phyloP scores from a whole-genome alignment of 2,797 vertebrate species.

The Emydoidea blandingii region DNA sequence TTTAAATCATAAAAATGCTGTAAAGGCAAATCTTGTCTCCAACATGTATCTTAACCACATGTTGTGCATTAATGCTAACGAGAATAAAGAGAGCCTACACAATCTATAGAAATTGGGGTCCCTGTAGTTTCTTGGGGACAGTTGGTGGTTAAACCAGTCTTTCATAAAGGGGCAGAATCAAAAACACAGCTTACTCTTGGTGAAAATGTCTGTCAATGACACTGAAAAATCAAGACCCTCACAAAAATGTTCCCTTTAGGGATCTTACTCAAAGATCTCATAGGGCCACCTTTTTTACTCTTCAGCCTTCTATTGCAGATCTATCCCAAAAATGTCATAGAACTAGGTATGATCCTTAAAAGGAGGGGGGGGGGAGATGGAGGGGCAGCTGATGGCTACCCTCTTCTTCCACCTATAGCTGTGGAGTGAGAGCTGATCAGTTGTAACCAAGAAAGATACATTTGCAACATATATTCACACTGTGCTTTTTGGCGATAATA shows the following conservation, averaged over 20 bases:
- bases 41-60: no score
- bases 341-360: neutral
- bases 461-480: neutral
- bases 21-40: no score
- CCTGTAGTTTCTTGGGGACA: no score
- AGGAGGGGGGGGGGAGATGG: accelerated
- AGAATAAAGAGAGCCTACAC: no score
- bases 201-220: neutral
- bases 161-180: neutral
- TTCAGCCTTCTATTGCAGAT: neutral
- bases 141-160: neutral
- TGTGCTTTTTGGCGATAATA: neutral
- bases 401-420: neutral
- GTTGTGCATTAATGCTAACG: no score
- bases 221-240: neutral
- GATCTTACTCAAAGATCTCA: neutral
- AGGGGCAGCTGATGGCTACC: neutral
- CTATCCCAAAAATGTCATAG: neutral
- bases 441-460: neutral
- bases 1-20: no score
- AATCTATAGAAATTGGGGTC: no score
- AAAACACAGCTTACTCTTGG: neutral
- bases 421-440: neutral
- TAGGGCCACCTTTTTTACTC: neutral
- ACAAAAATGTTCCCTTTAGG: neutral